Conservation (phyloP, 2,113 vertebrate species). For the Athene noctua region DNA sequence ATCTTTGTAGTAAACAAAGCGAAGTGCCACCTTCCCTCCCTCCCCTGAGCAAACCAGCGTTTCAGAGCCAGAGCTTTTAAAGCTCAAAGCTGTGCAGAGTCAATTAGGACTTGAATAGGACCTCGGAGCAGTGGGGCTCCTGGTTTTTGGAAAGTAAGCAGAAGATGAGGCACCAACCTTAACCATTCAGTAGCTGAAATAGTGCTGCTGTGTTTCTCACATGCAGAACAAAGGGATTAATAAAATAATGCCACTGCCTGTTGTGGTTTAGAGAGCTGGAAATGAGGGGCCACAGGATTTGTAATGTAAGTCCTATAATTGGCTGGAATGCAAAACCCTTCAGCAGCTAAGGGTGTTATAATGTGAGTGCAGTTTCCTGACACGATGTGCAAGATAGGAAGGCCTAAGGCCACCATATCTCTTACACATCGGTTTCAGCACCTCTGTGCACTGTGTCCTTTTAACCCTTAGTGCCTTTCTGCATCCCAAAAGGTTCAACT, state of each 20-base stretch:
- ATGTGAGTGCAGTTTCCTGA: not conserved
- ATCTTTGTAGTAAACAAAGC: slow-evolving; percentile 69
- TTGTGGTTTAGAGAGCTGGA: slow-evolving; percentile 1
- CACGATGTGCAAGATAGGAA: not conserved
- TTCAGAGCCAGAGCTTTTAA: slow-evolving; percentile 57
- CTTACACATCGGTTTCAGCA: not conserved
- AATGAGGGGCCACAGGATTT: not conserved
- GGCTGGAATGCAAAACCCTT: slow-evolving; percentile 23
- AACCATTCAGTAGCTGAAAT: slow-evolving; percentile 40
- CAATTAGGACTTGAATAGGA: slow-evolving; percentile 63
- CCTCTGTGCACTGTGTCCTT: not conserved
- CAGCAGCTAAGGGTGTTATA: not conserved
- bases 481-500: not conserved
- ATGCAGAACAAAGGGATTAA: slow-evolving; percentile 38
- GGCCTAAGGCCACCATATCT: not conserved
- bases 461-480: not conserved
- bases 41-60: slow-evolving; percentile 26
- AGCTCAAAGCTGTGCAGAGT: slow-evolving; percentile 58
- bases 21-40: slow-evolving; percentile 56
- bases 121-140: slow-evolving; percentile 25
- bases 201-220: slow-evolving; percentile 1
- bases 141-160: slow-evolving; percentile 38
- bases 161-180: slow-evolving; percentile 10
- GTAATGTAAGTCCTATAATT: not conserved
- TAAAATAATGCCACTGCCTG: slow-evolving; percentile 37